Base-by-base conservation (phyloP, 2,113 vertebrate species). In the Xenotilapia leptura region DNA sequence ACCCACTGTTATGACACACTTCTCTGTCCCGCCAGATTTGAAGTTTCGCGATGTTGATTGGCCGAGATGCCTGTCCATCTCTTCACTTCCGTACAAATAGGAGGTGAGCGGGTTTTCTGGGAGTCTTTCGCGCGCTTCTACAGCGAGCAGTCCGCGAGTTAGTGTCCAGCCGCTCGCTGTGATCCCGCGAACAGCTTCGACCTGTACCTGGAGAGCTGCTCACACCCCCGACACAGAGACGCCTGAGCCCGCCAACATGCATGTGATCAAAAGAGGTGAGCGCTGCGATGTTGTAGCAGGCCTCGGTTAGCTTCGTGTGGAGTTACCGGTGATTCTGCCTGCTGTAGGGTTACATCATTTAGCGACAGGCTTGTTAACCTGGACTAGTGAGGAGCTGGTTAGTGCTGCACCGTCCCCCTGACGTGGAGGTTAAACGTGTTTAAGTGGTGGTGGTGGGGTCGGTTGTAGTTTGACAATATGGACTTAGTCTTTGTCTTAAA, bases 191-290 rank as follows among this genome's bases (percentile, higher is more conserved):
- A 42, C 40, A 83, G 6, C 7, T 11, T 45, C 3, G 11, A 21
- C 17, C 23, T 58, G 19, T 38, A 12, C 77, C 56, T 6, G 83
- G 13, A 47, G 60, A 58, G 15, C 83, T 80, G 75, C 54, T 73
- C 51, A 23, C 86, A 54, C 58, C 31, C 13, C 5, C 40, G 40
- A 38, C 38, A 53, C 31, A 86, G 80, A 9, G 11, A 49, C 60
- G 23, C 5, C 33, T 56, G n/a, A 56, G 15, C 9, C 4, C 6
- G 17, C 40, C 60, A 95, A 51, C 62, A 99, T 98, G 98, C 97
- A 98, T 86, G 98, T 99, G 51, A 95, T 98, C 9, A 99, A 99
- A 95, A 92, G 98, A 95, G 98, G 98, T 99, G 93, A 95, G 96
- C 68, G 5, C 1, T 1, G 5, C 23, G 17, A n/a, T 6, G 4